A percentile compares a stretch with the other conserved stretches of the same genome.
These are phyloP conservation scores for Poecile atricapillus DNA, from an alignment of 2,113 vertebrate species.

Conservation along the genomic window DNA sequence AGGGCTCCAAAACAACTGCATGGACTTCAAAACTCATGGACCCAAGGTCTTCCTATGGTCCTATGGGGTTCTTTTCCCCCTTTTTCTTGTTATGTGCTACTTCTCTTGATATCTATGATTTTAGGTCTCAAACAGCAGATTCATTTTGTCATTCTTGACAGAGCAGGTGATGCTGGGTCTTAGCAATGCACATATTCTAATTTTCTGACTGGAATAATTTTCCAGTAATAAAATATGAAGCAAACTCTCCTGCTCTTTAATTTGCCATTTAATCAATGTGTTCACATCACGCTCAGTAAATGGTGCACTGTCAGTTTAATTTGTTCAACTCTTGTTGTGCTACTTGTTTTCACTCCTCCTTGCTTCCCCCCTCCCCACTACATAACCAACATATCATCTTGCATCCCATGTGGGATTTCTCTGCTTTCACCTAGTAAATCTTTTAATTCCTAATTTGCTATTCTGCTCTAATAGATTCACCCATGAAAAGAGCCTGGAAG, in stretches of 20 bases:
- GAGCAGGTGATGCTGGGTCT: background rate
- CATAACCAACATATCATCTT: background rate
- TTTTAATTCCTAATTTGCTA: slow-evolving; percentile 47
- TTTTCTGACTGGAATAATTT: background rate
- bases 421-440: slow-evolving; percentile 13
- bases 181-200: background rate
- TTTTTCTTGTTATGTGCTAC: background rate
- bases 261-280: background rate
- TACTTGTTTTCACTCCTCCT: background rate
- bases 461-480: slow-evolving; percentile 22
- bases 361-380: background rate
- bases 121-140: background rate
- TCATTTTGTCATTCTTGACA: background rate
- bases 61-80: fast-evolving
- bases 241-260: background rate
- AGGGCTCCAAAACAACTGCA: background rate
- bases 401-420: background rate
- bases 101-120: background rate
- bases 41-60: background rate
- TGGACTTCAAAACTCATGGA: background rate
- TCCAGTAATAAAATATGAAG: background rate
- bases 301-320: background rate
- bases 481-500: background rate
- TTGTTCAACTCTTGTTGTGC: background rate
- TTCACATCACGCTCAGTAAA: background rate